These are phyloP conservation scores for Synergus itoensis DNA, from an alignment of 2,888 invertebrate genomes.

Conservation along the genomic window DNA sequence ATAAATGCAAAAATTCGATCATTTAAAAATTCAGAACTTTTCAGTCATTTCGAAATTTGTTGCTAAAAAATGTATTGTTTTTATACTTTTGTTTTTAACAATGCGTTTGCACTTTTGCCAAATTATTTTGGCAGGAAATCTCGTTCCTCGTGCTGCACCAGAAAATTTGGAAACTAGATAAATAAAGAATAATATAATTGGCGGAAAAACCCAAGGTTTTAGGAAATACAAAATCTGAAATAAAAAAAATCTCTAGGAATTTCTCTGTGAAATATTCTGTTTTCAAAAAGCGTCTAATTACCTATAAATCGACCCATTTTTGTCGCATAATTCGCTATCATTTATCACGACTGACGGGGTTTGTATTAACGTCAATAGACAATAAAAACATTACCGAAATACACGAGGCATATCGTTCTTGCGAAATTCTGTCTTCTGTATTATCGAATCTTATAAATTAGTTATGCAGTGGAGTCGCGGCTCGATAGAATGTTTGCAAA, in stretches of 20 bases:
- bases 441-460: not conserved
- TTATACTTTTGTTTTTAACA: not conserved
- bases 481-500: not conserved
- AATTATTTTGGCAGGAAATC: not conserved
- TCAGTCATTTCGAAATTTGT: not conserved
- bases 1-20: no score
- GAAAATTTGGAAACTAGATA: no score
- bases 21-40: no score
- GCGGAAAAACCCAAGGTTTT: no score
- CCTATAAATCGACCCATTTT: not conserved
- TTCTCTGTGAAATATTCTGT: not conserved
- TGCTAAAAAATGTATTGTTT: not conserved
- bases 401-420: not conserved
- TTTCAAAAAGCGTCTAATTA: not conserved
- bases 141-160: no score
- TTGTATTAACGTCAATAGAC: not conserved
- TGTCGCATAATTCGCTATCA: not conserved
- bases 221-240: no score
- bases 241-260: no score
- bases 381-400: not conserved
- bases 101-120: not conserved
- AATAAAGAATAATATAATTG: no score
- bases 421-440: conserved; percentile 4
- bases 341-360: not conserved
- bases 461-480: not conserved